These are phyloP conservation scores for Callinectes sapidus DNA, from an alignment of 2,888 invertebrate species.

Conservation along the genomic window DNA sequence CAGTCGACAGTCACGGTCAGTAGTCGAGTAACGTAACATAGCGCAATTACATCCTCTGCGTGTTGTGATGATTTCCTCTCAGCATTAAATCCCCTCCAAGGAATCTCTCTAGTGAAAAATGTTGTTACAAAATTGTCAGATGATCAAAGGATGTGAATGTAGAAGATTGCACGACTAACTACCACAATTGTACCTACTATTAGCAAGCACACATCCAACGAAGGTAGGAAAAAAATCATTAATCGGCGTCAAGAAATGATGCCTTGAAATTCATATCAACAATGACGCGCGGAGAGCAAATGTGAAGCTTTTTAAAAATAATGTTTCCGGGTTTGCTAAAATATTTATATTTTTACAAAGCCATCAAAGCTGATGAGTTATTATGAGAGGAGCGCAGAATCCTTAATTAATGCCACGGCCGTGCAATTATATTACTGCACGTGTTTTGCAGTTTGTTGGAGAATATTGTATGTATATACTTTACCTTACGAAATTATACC, in stretches of 20 bases:
- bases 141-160: too few relatives aligned
- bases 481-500: neutral
- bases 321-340: neutral
- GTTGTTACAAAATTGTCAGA: too few relatives aligned
- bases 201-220: too few relatives aligned
- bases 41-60: too few relatives aligned
- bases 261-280: neutral
- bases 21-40: neutral
- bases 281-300: neutral
- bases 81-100: too few relatives aligned
- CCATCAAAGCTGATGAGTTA: conserved; percentile 7
- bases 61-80: too few relatives aligned
- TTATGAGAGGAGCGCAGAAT: neutral
- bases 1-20: neutral
- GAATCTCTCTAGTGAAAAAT: too few relatives aligned
- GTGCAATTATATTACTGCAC: neutral
- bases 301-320: neutral
- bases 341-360: neutral
- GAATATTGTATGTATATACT: neutral
- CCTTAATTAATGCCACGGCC: neutral
- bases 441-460: neutral
- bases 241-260: neutral
- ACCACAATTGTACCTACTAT: too few relatives aligned
- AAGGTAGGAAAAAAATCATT: neutral
- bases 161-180: too few relatives aligned